Evolutionary conservation across 1,140 invertebrate species (phyloP).

Genomic region (Notospermus geniculatus): DNA sequence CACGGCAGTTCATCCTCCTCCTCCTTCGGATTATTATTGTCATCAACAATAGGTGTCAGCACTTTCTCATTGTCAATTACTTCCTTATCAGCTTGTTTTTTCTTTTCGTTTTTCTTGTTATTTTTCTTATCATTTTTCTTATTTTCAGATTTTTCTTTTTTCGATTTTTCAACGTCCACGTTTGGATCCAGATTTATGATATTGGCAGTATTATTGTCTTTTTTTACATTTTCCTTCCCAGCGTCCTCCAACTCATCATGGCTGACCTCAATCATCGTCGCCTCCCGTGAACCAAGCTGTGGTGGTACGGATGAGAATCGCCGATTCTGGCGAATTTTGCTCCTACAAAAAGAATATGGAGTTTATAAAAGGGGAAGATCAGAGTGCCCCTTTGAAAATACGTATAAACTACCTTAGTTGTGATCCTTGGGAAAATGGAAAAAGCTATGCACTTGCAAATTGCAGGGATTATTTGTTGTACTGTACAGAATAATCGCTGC

Average conservation of each 20-base stretch:
- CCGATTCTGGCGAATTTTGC: background rate
- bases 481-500: no score
- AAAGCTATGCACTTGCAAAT: no score
- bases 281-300: background rate
- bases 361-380: background rate
- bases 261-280: background rate
- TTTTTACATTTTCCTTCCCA: slow-evolving; percentile 7
- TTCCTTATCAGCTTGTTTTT: background rate
- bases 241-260: slow-evolving; percentile 25
- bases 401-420: no score
- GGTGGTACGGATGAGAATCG: background rate
- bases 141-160: background rate
- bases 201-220: slow-evolving; percentile 5
- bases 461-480: no score
- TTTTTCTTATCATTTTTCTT: slow-evolving; percentile 11
- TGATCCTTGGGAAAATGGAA: no score
- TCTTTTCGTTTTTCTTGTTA: background rate
- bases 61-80: background rate
- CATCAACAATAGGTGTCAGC: no score
- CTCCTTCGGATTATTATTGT: background rate
- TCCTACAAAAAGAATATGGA: background rate
- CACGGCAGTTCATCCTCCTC: background rate
- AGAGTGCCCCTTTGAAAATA: background rate
- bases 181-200: background rate
- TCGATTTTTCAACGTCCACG: slow-evolving; percentile 3